phyloP scores from a whole-genome alignment of 2,113 vertebrate species.

The Sceloporus undulatus region DNA sequence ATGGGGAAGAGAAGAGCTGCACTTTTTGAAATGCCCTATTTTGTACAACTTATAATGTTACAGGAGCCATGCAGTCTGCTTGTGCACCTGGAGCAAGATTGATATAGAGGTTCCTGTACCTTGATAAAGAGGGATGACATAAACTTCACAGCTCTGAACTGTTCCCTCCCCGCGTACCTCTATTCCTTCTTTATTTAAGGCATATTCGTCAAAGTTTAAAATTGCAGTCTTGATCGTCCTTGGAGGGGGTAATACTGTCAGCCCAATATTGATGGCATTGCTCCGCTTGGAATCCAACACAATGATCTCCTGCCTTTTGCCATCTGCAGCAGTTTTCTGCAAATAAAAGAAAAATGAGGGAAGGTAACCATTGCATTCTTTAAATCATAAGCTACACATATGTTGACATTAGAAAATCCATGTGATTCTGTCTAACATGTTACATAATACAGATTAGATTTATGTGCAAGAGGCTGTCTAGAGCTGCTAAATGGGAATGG shows the following conservation, averaged over 20 bases:
- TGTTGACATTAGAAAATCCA: not conserved
- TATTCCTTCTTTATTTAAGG: conserved; percentile 98
- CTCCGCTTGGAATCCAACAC: conserved; percentile 97
- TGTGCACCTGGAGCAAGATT: not conserved
- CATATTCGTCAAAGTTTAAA: conserved; percentile 98
- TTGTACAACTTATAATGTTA: not conserved
- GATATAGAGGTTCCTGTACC: not conserved
- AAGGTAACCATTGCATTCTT: conserved; percentile 45
- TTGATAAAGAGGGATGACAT: not conserved
- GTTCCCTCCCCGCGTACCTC: conserved; percentile 83
- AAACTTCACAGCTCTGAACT: rapidly evolving
- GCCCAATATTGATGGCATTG: conserved; percentile 96
- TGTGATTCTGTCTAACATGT: not conserved
- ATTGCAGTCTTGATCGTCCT: conserved; percentile 98
- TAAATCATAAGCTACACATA: conserved; percentile 13
- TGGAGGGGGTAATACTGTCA: conserved; percentile 96
- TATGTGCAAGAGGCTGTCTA: not conserved
- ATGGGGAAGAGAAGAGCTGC: not conserved
- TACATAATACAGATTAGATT: not conserved
- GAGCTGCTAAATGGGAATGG: too few species aligned
- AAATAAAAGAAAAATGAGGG: conserved; percentile 57
- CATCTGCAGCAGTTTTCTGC: conserved; percentile 95
- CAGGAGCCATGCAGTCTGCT: not conserved
- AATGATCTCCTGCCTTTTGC: conserved; percentile 96
- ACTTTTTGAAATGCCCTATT: not conserved